These are phyloP conservation scores for Melanophora roralis DNA, from an alignment of 2,888 invertebrate genomes.

Conservation along the genomic window DNA sequence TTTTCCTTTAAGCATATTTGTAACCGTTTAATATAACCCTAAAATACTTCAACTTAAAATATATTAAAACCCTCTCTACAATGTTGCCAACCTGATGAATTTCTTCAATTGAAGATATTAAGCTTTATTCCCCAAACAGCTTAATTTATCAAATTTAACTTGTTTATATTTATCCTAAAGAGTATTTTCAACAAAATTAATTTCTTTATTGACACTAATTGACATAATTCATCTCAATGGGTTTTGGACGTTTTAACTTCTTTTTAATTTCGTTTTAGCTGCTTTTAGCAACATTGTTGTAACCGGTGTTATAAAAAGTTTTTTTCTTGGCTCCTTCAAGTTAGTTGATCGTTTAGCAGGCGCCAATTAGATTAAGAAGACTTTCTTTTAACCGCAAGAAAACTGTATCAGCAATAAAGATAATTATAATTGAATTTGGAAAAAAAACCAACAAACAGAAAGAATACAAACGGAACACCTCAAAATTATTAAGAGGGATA, in stretches of 20 bases:
- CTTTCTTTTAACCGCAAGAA: neutral
- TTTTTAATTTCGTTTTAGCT: neutral
- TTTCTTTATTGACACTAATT: constrained; percentile 6
- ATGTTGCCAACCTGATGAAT: no score
- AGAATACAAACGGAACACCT: neutral
- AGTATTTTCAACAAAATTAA: neutral
- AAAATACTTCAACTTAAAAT: no score
- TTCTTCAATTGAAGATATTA: no score
- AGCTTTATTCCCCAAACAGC: no score
- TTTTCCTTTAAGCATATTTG: no score
- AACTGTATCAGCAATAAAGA: neutral
- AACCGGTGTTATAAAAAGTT: constrained; percentile 22
- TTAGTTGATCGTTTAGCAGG: constrained; percentile 30
- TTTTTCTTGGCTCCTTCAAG: neutral
- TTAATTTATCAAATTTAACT: no score
- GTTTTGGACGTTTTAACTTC: neutral
- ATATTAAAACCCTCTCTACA: no score
- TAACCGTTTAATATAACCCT: no score
- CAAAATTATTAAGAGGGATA: constrained; percentile 29
- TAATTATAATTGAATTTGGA: neutral
- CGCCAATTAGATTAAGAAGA: constrained; percentile 49
- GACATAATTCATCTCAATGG: neutral
- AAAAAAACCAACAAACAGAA: neutral
- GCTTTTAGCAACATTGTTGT: constrained; percentile 21
- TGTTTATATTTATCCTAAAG: neutral